Base-by-base conservation (phyloP, 2,888 invertebrate genomes). In the Sminthurides aquaticus region DNA sequence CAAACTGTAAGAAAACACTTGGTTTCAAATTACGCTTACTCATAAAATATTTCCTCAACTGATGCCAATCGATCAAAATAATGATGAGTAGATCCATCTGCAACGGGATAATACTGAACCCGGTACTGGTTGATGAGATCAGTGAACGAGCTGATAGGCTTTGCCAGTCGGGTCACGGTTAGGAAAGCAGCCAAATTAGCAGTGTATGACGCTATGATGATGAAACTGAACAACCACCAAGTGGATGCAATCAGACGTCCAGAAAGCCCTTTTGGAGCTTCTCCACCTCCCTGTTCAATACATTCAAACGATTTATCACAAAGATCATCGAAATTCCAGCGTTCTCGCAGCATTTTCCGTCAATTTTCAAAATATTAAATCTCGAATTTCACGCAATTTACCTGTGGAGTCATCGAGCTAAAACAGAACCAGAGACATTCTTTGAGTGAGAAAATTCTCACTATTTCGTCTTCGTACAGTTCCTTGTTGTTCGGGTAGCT, bases 221-320 rank as follows among this genome's bases (percentile, higher is more conserved):
- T 97, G 70, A 98, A 83, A 0, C 97, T 97, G 81, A 98, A 98
- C 80, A 98, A 97, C 96, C 98, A 98, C 98, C 98, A 98, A 0
- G 96, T 96, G 1, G 97, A 97, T 0, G 97, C 97, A 0, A 98
- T 88, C n/a, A 98, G 81, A 56, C 96, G 84, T 0, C 96, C 96
- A 0, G 95, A 95, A 0, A 97, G 82, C 78, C 96, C 96, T 78
- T 95, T 94, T 0, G 95, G 95, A 0, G 95, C 94, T 78, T 95
- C 95, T 0, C 94, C 95, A 0, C 95, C 95, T 0, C 95, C 94
- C 79, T 52, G 52, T 15, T 11, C n/a, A n/a, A n/a, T n/a, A n/a
- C n/a, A 43, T 11, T 43, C 43, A 43, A 43, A 8, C 11, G 43
- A 43, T 11, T 43, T 43, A 43, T 43, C 8, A 11, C 18, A 43